These are phyloP conservation scores for Clarias pachynema DNA, from an alignment of 2,797 vertebrate genomes.

Conservation along the genomic window DNA sequence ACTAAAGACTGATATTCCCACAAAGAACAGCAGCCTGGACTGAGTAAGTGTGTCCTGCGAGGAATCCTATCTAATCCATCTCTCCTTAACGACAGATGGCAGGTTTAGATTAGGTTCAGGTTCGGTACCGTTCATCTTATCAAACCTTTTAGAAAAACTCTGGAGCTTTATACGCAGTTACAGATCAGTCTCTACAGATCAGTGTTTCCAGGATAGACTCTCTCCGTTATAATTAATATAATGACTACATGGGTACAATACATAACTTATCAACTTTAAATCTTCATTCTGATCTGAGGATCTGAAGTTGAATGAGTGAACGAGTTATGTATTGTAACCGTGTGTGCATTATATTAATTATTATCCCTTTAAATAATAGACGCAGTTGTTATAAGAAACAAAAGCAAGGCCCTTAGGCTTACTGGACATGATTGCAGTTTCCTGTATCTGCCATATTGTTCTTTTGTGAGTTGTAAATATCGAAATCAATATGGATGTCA, in stretches of 20 bases:
- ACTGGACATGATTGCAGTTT: slow-evolving; percentile 23
- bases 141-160: background rate
- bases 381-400: background rate
- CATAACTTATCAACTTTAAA: background rate
- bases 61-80: slow-evolving; percentile 12
- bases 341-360: background rate
- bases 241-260: background rate
- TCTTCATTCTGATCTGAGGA: background rate
- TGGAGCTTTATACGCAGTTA: background rate
- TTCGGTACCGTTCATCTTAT: background rate
- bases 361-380: background rate
- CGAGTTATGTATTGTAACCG: background rate
- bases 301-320: background rate
- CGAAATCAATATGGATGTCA: slow-evolving; percentile 23
- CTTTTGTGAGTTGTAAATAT: slow-evolving; percentile 27
- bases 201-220: background rate
- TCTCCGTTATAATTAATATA: background rate
- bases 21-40: slow-evolving; percentile 28
- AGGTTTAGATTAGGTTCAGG: slow-evolving; percentile 13
- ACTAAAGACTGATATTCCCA: slow-evolving; percentile 48
- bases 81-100: slow-evolving; percentile 13
- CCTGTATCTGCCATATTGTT: slow-evolving; percentile 23
- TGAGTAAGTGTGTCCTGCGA: slow-evolving; percentile 31
- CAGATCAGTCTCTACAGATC: background rate
- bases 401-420: background rate